Percentiles rank a stretch among this genome's conserved stretches.
Conservation (phyloP, 2,797 vertebrate genomes). For the Oceanodroma leucorhoa region DNA sequence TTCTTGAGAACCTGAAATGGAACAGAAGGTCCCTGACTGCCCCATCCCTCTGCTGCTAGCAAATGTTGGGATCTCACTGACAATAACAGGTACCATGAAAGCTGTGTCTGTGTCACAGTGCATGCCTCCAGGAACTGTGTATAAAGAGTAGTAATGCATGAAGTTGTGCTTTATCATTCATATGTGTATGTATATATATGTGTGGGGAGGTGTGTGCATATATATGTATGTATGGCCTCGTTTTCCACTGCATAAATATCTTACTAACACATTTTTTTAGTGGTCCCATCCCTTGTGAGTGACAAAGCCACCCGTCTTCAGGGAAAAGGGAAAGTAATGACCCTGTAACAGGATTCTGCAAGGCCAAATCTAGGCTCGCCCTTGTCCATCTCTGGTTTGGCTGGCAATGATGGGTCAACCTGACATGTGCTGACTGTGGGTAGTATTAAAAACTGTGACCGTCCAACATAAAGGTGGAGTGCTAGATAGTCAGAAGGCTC, state of each 20-base stretch:
- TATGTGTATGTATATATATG: rapidly evolving
- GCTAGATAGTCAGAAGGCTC: not conserved
- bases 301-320: not conserved
- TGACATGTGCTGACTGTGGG: not conserved
- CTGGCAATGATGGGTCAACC: not conserved
- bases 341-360: not conserved
- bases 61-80: not conserved
- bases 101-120: not conserved
- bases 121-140: not conserved
- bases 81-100: not conserved
- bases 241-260: not conserved
- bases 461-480: not conserved
- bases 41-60: not conserved
- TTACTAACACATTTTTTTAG: not conserved
- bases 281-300: not conserved
- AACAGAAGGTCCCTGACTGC: not conserved
- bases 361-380: not conserved
- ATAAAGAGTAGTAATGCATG: not conserved
- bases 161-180: not conserved
- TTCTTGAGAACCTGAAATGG: not conserved
- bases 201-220: rapidly evolving
- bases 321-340: not conserved
- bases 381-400: not conserved
- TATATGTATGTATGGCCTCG: rapidly evolving
- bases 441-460: not conserved